These are phyloP conservation scores for Leuctra nigra DNA, from an alignment of 2,888 invertebrate genomes.

Conservation along the genomic window DNA sequence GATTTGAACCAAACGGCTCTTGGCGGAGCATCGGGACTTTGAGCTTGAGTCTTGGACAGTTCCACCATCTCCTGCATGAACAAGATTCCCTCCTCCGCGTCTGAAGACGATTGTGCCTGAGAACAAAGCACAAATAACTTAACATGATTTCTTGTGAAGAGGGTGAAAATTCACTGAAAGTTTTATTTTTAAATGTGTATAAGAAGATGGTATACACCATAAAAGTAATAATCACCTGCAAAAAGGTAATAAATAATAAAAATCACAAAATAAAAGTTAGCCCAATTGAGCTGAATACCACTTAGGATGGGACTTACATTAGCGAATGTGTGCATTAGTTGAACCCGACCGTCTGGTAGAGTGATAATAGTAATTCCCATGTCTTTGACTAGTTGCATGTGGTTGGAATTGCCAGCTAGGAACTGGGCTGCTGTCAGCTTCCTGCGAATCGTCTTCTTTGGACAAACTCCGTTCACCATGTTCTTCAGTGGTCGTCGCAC, in stretches of 20 bases:
- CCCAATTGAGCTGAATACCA: no score
- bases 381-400: conserved; percentile 76
- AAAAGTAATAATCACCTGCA: no score
- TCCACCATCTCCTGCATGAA: conserved; percentile 98
- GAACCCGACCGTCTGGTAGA: conserved; percentile 83
- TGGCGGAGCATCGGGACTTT: conserved; percentile 50
- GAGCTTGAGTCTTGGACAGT: conserved; percentile 64
- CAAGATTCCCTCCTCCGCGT: conserved; percentile 85
- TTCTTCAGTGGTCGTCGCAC: conserved; percentile 71
- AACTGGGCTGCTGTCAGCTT: conserved; percentile 63
- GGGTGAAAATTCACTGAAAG: no score
- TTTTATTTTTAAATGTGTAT: no score
- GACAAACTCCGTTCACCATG: conserved; percentile 65
- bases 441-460: conserved; percentile 42
- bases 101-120: conserved; percentile 76
- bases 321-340: conserved; percentile 82
- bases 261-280: no score
- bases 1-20: conserved; percentile 47
- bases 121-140: no score
- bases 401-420: conserved; percentile 77
- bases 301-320: conserved; percentile 72
- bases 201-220: no score
- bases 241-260: conserved; percentile 9
- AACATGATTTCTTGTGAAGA: no score
- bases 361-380: conserved; percentile 94